These are phyloP conservation scores for Tachystola acroxantha DNA, from an alignment of 2,888 invertebrate genomes.

Conservation along the genomic window DNA sequence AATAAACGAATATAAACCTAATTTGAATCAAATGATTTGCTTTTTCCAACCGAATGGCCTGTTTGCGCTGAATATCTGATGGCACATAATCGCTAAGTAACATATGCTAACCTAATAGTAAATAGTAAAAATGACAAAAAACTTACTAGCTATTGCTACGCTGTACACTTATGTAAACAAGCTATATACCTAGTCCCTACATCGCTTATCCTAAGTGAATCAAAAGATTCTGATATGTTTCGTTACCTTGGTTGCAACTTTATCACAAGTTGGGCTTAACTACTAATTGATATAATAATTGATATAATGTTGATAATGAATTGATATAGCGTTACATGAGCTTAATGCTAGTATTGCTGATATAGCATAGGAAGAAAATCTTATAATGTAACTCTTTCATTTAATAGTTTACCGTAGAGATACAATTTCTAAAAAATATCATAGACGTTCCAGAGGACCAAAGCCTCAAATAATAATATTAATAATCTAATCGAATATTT, in stretches of 20 bases:
- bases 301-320: constrained; percentile 35
- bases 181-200: constrained; percentile 24
- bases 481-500: constrained; percentile 2
- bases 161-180: constrained; percentile 50
- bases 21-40: no score
- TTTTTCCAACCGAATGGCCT: constrained; percentile 22
- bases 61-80: constrained; percentile 26
- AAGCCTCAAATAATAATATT: constrained; percentile 4
- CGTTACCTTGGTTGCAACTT: constrained; percentile 84
- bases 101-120: constrained; percentile 14
- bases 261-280: constrained; percentile 74
- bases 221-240: constrained; percentile 85
- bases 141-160: constrained; percentile 24
- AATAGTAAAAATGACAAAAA: constrained; percentile 28
- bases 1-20: background rate
- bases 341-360: constrained; percentile 61
- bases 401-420: constrained; percentile 1
- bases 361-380: constrained; percentile 39
- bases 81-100: constrained; percentile 18
- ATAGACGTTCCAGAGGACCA: constrained; percentile 6
- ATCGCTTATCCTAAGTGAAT: constrained; percentile 74
- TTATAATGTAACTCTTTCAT: constrained; percentile 5
- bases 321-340: constrained; percentile 29
- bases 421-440: constrained; percentile 25
- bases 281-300: constrained; percentile 58